phyloP scores from a whole-genome alignment of 2,797 vertebrate species.

The Uromys caudimaculatus region DNA sequence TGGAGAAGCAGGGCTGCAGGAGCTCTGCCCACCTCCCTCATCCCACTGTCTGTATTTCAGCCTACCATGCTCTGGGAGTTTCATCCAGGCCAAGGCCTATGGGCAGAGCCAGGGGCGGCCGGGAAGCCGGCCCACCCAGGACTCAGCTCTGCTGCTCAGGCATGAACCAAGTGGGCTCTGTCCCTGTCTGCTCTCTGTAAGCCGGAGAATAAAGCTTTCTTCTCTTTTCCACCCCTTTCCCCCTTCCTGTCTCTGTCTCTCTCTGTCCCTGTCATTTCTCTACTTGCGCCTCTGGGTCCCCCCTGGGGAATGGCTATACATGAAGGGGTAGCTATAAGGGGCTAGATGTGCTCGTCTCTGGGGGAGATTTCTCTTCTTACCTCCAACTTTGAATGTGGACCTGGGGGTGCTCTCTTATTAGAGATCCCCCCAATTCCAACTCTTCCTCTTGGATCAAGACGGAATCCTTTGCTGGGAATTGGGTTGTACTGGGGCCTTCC shows the following conservation, averaged over 20 bases:
- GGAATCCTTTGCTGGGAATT: neutral
- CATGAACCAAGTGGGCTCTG: neutral
- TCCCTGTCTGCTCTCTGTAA: slow-evolving; percentile 56
- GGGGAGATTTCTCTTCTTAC: neutral
- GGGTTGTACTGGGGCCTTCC: neutral
- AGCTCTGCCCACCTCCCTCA: neutral
- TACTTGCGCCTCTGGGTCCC: slow-evolving; percentile 25
- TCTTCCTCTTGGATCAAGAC: neutral
- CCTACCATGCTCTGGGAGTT: neutral
- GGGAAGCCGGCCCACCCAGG: slow-evolving; percentile 76
- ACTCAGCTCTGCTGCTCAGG: neutral
- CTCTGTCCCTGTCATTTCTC: slow-evolving; percentile 69
- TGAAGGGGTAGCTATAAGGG: neutral
- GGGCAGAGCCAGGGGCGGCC: slow-evolving; percentile 63
- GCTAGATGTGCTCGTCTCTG: neutral
- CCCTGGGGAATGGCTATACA: neutral
- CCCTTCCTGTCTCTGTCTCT: slow-evolving; percentile 67
- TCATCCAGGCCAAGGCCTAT: neutral
- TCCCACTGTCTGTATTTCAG: neutral
- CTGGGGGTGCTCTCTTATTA: neutral
- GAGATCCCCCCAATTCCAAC: neutral
- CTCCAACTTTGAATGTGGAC: neutral
- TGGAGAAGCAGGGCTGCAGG: neutral
- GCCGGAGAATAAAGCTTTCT: slow-evolving; percentile 76
- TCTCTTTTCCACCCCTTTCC: neutral